Percentiles rank a stretch among this genome's conserved stretches.
These are phyloP conservation scores for Nannoperca obscura DNA, from an alignment of 2,797 vertebrate genomes.

Conservation along the genomic window DNA sequence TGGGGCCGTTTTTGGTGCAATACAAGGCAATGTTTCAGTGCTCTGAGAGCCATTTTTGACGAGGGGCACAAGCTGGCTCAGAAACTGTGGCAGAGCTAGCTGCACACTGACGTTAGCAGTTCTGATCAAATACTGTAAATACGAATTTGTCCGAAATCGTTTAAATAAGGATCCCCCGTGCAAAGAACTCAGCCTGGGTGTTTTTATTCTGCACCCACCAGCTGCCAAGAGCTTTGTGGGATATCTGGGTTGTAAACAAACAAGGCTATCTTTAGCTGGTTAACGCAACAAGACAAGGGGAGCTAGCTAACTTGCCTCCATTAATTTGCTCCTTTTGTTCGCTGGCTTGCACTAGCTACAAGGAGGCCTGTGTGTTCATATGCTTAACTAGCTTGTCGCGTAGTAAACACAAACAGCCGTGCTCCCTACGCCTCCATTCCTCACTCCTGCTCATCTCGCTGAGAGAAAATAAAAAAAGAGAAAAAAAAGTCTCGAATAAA, in stretches of 20 bases:
- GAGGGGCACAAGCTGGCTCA: slow-evolving; percentile 47
- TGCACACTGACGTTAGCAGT: slow-evolving; percentile 54
- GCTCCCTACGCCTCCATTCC: slow-evolving; percentile 75
- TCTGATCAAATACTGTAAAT: slow-evolving; percentile 29
- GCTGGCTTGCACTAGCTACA: slow-evolving; percentile 72
- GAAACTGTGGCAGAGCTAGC: slow-evolving; percentile 60
- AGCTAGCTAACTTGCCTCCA: slow-evolving; percentile 83
- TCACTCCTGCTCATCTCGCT: slow-evolving; percentile 79
- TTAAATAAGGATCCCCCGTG: not conserved
- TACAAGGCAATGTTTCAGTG: slow-evolving; percentile 47
- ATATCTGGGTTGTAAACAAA: slow-evolving; percentile 46
- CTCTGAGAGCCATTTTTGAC: slow-evolving; percentile 61
- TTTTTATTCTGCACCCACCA: slow-evolving; percentile 13
- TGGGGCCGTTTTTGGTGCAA: slow-evolving; percentile 3
- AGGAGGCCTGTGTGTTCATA: slow-evolving; percentile 67
- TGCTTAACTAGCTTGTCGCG: slow-evolving; percentile 61
- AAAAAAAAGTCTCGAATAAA: slow-evolving; percentile 78
- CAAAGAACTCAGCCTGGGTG: slow-evolving; percentile 2
- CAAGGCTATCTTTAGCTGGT: slow-evolving; percentile 65
- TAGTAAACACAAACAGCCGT: slow-evolving; percentile 57
- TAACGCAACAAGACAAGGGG: slow-evolving; percentile 48
- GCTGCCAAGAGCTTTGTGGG: slow-evolving; percentile 32
- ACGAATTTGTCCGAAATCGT: not conserved
- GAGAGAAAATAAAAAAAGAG: slow-evolving; percentile 77
- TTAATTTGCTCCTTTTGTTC: slow-evolving; percentile 86